Evolutionary conservation across 2,797 vertebrate genomes (phyloP).

Genomic region (Triplophysa bombifrons): DNA sequence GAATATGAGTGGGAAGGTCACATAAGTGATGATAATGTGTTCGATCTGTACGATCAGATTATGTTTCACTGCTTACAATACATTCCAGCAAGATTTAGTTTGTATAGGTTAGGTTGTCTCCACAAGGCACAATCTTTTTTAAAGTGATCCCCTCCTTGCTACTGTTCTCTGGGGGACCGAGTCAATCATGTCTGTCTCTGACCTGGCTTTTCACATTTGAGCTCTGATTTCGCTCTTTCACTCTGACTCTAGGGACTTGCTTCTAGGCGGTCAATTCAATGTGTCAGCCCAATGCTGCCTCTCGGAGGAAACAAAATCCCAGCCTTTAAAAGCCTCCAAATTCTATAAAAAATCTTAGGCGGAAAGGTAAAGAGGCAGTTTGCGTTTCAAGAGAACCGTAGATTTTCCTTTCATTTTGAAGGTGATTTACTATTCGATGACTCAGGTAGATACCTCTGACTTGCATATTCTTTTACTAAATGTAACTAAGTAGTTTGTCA

Average conservation of each 20-base stretch:
- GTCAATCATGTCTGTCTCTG: constrained; percentile 41
- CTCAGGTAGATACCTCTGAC: neutral
- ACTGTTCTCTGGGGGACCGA: constrained; percentile 19
- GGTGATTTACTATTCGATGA: neutral
- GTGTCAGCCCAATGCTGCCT: constrained; percentile 40
- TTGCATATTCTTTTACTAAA: neutral
- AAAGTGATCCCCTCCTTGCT: constrained; percentile 15
- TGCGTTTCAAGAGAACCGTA: constrained; percentile 1
- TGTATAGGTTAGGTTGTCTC: neutral
- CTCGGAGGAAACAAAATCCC: constrained; percentile 45
- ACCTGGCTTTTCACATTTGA: constrained; percentile 38
- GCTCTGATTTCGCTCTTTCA: constrained; percentile 38
- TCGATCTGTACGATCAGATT: neutral
- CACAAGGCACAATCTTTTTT: neutral
- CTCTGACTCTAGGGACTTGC: constrained; percentile 46
- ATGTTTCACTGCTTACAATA: constrained; percentile 7
- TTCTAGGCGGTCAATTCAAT: constrained; percentile 40
- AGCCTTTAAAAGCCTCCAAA: constrained; percentile 35
- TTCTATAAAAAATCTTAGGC: constrained; percentile 36
- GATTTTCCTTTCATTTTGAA: neutral
- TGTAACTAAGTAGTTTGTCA: neutral
- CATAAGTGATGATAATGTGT: neutral
- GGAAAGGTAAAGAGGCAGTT: neutral
- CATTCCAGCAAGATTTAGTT: constrained; percentile 22
- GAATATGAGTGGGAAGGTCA: neutral